Conservation (phyloP, 2,797 vertebrate genomes). For the Platyrinchus mystaceus region DNA sequence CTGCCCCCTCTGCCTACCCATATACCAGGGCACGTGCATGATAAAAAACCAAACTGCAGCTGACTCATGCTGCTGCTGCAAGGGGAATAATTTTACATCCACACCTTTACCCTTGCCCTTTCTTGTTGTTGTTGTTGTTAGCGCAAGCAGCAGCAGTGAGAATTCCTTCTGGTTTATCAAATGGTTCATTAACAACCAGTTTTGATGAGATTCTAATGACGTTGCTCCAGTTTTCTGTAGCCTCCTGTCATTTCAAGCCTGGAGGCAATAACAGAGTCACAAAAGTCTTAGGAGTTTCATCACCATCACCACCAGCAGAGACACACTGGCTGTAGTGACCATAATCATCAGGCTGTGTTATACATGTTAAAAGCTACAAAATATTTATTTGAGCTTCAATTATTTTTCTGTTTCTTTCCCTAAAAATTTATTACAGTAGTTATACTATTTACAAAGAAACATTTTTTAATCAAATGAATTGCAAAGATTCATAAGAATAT, state of each 20-base stretch:
- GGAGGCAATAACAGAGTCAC: not conserved
- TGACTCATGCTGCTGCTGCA: not conserved
- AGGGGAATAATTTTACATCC: not conserved
- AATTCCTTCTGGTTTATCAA: conserved; percentile 27
- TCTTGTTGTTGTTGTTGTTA: not conserved
- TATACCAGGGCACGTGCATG: not conserved
- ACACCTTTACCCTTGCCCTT: not conserved
- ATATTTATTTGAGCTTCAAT: not conserved
- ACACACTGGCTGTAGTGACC: not conserved
- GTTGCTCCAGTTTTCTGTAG: not conserved
- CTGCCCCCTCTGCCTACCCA: not conserved
- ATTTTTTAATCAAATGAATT: not conserved
- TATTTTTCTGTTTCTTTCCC: not conserved
- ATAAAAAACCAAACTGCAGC: not conserved
- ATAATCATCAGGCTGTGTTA: not conserved
- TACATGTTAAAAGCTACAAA: not conserved
- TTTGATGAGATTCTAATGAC: conserved; percentile 5
- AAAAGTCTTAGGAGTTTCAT: not conserved
- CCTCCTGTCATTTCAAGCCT: not conserved
- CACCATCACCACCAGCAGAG: not conserved
- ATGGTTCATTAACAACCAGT: conserved; percentile 16
- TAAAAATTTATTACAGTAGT: not conserved
- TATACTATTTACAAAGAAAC: not conserved
- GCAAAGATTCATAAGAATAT: not conserved
- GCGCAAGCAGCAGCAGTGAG: not conserved